Evolutionary conservation across 2,888 invertebrate species (phyloP), one percentile per base, ranked within the genome.

Genomic region (Phaedon cochleariae): DNA sequence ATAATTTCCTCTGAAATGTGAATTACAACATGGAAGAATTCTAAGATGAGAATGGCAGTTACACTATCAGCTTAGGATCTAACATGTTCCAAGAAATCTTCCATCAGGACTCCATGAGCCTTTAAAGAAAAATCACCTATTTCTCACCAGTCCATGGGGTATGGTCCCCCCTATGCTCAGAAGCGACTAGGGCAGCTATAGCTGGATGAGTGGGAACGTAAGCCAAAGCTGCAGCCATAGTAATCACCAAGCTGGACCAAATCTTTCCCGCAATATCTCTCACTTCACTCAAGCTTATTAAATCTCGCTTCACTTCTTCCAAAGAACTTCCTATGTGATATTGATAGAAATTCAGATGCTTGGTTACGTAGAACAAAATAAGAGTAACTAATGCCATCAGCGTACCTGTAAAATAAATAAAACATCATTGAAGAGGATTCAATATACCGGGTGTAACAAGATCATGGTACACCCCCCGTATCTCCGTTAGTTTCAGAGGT

Each of bases 151-250:
- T 68, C 68, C 68, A 73, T 9, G 29, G 7, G 7, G 54, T 54
- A 18, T 59, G 51, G 15, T 55, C 46, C 4, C 59, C 59, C 45
- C 60, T 64, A 22, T 65, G 9, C 55, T 73, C 72, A 1, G 73
- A 73, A 7, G 65, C 68, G 7, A 73, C 72, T 51, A 73, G 48
- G 7, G 65, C 34, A 1, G 71, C 66, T 7, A 71, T 55, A 0
- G 68, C 34, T 1, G 71, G 67, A 52, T 71, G 71, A 0, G 68
- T 66, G 2, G 65, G 58, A 12, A 64, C 54, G 6, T 59, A 64
- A 10, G 62, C 59, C 1, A 65, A 29, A 20, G 62, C 59, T 1
- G 60, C 54, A 17, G 68, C 37, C 34, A 63, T 60, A 7, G 59
- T 62, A 1, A 69, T 65, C 3, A 64, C 62, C 18, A 69, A 49